These are phyloP conservation scores for Xestia c-nigrum DNA, from an alignment of 2,888 invertebrate species.

Conservation along the genomic window DNA sequence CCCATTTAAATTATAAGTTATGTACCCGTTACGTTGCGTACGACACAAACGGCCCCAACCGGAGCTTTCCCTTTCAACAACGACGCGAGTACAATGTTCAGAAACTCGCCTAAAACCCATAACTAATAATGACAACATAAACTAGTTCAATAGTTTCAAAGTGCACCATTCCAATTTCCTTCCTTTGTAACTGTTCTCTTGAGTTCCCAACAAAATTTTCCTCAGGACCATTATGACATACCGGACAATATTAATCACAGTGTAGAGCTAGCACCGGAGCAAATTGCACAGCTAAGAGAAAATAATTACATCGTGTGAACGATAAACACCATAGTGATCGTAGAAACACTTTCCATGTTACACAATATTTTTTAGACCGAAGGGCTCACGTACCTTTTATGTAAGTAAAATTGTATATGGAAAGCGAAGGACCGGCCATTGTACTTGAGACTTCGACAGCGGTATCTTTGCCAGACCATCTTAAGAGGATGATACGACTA, in stretches of 20 bases:
- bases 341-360: slow-evolving; percentile 67
- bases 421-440: slow-evolving; percentile 48
- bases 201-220: slow-evolving; percentile 49
- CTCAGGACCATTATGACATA: slow-evolving; percentile 36
- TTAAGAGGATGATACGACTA: slow-evolving; percentile 45
- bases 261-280: slow-evolving; percentile 21
- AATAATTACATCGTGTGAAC: slow-evolving; percentile 59
- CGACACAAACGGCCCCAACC: slow-evolving; percentile 37
- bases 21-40: slow-evolving; percentile 29
- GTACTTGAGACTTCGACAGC: slow-evolving; percentile 39
- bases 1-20: slow-evolving; percentile 49
- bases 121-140: slow-evolving; percentile 61
- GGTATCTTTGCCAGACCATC: slow-evolving; percentile 48
- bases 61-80: slow-evolving; percentile 56
- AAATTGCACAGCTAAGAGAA: slow-evolving; percentile 47
- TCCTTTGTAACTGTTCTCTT: slow-evolving; percentile 47
- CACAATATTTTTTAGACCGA: slow-evolving; percentile 63
- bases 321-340: slow-evolving; percentile 48
- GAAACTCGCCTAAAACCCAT: slow-evolving; percentile 51
- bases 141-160: slow-evolving; percentile 47
- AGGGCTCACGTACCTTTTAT: slow-evolving; percentile 57
- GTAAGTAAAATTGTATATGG: slow-evolving; percentile 59
- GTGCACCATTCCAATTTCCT: slow-evolving; percentile 54
- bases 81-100: slow-evolving; percentile 41
- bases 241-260: slow-evolving; percentile 49